phyloP scores from a whole-genome alignment of 1,140 invertebrate species.

The Pseudomyrmex sp. region DNA sequence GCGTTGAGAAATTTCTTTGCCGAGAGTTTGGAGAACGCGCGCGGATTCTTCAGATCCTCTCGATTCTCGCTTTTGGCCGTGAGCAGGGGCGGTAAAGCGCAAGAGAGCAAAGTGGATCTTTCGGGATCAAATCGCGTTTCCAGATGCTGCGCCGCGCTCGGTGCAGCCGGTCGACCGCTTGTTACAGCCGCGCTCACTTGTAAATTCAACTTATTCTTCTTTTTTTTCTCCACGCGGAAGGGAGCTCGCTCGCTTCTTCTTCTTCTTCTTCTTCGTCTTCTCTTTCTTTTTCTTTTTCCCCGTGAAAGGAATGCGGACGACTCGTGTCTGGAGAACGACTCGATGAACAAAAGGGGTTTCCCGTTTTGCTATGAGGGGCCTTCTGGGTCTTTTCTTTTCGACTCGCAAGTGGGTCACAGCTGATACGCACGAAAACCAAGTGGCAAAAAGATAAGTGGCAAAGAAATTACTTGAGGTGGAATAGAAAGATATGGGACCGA shows the following conservation, averaged over 20 bases:
- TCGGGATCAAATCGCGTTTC: constrained; percentile 53
- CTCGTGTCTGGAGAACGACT: constrained; percentile 56
- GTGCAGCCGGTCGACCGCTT: constrained; percentile 54
- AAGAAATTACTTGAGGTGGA: background rate
- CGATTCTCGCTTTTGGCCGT: background rate
- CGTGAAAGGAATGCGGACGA: constrained; percentile 67
- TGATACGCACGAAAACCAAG: constrained; percentile 11
- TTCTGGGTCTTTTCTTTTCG: background rate
- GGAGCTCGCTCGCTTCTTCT: background rate
- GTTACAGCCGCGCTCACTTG: constrained; percentile 53
- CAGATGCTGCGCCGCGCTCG: constrained; percentile 44
- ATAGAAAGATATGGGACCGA: no score
- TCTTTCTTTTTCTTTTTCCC: constrained; percentile 47
- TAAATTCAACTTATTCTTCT: constrained; percentile 62
- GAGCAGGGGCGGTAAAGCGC: background rate
- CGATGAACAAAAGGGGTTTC: constrained; percentile 65
- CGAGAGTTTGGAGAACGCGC: no score
- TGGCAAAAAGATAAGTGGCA: background rate
- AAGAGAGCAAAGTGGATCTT: constrained; percentile 18
- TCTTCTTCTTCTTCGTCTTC: constrained; percentile 25
- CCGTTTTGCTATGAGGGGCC: constrained; percentile 46
- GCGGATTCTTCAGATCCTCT: no score
- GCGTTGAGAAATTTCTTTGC: no score
- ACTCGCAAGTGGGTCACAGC: constrained; percentile 52
- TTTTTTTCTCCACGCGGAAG: constrained; percentile 14